Base-by-base conservation (phyloP, 2,113 vertebrate species). In the Tauraco erythrolophus region DNA sequence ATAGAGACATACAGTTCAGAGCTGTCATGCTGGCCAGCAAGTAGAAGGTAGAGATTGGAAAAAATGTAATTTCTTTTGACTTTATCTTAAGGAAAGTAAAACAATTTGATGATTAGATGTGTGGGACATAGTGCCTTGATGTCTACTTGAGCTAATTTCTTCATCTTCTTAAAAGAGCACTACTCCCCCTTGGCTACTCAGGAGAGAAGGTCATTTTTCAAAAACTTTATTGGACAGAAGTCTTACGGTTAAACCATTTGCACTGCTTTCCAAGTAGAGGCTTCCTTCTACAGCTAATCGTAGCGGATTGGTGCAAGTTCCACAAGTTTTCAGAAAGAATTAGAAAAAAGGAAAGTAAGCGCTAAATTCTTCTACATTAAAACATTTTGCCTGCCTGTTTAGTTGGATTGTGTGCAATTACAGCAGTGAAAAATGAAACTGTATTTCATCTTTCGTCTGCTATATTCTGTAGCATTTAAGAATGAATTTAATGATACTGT, bases 51-150 rank as follows among this genome's bases (percentile, higher is more conserved):
- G 81, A 95, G 95, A 95, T 95, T 61, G n/a, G 93, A 95, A 96
- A 92, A 96, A 97, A 95, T 69, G 60, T 98, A 96, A 98, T 98
- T 97, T 96, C 95, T 98, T 97, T 91, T 98, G 98, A 98, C 97
- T 97, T 94, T 91, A 93, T 98, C 96, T 97, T 95, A 88, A 95
- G 97, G 96, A 97, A 97, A 96, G 94, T 97, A 95, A 95, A 96
- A 89, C 88, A 90, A 77, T 96, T 97, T 96, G 94, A 97, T 95
- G 96, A 97, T 96, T 95, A 89, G 95, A 97, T 96, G 97, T 98
- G 97, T 98, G 96, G 97, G 93, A 97, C 92, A 82, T 97, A 89
- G 92, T 96, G 97, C 94, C 91, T 96, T 93, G 82, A 95, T 97
- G 97, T 98, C 98, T 97, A 83, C 94, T 97, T 96, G 92, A 97